Evolutionary conservation across 2,113 vertebrate species (phyloP), one percentile per base, ranked within the genome.

Genomic region (Trichechus manatus): DNA sequence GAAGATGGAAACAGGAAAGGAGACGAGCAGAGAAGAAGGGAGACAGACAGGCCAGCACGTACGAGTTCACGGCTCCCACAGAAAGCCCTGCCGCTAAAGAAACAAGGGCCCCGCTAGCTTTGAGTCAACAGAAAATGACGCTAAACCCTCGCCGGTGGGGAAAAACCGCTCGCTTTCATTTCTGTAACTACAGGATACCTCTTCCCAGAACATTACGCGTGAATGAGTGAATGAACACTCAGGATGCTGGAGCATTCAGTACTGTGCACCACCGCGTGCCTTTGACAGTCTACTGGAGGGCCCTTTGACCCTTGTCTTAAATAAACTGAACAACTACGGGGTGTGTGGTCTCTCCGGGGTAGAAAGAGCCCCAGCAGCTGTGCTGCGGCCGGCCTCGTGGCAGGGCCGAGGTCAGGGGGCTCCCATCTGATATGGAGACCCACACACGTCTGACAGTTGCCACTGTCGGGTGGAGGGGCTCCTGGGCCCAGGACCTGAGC

Each of bases 301-400:
- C 23, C 20, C 31, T 68, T 42, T 6, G 13, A 82, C 1, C 11
- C 5, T 44, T 44, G 50, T 44, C 25, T 6, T 44, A n/a, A 15
- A 50, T 33, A 11, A 44, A 20, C 31, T 25, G 19, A 6, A 50
- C 2, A 17, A 39, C 53, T 56, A 56, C 9, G 13, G 53, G 13
- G 14, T 11, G 14, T 56, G 53, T 47, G 53, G 53, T 15, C 53
- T 15, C 53, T 47, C 47, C 33, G 66, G 11, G 14, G 66, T 27
- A 33, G 27, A 13, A 33, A 33, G 66, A 33, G 31, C 11, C 66
- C 11, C 29, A 68, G 66, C 66, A 33, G 66, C 29, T 19, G 17
- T 17, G 33, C 68, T 70, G 68, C 29, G 1, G 5, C 3, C 23
- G 3, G 36, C 29, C 74, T 86, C 8, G 0, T 0, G 50, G 36